phyloP scores from a whole-genome alignment of 2,888 invertebrate species.

The Carabus problematicus region DNA sequence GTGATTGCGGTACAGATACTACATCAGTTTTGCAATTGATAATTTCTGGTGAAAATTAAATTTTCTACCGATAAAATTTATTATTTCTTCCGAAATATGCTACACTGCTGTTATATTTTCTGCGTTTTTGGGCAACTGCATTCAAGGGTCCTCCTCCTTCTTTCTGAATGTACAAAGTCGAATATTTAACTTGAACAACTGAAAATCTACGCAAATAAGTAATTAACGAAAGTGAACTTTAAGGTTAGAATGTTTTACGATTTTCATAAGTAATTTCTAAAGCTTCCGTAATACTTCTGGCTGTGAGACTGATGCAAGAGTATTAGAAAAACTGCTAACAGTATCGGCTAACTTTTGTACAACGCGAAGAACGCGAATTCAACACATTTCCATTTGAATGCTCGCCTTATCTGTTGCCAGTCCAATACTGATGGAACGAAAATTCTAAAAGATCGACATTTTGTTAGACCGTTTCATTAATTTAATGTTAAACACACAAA shows the following conservation, averaged over 20 bases:
- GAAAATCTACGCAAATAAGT: not conserved
- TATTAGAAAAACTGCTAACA: too few species aligned
- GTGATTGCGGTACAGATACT: too few species aligned
- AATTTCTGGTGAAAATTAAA: too few species aligned
- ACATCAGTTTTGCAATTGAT: too few species aligned
- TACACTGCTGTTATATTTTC: not conserved
- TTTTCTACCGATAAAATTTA: too few species aligned
- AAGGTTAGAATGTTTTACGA: too few species aligned
- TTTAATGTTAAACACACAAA: constrained; percentile 22
- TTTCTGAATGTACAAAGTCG: constrained; percentile 29
- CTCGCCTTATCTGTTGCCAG: constrained; percentile 3
- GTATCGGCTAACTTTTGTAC: too few species aligned
- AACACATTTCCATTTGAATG: constrained; percentile 12
- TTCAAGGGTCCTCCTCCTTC: not conserved
- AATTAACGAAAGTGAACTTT: constrained; percentile 16
- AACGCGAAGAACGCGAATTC: constrained; percentile 17
- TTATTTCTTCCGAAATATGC: too few species aligned
- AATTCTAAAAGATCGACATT: constrained; percentile 25
- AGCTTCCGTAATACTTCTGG: too few species aligned
- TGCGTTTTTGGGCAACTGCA: too few species aligned
- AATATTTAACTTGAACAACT: constrained; percentile 14
- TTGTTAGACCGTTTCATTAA: constrained; percentile 19
- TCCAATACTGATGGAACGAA: not conserved
- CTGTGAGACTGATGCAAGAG: too few species aligned
- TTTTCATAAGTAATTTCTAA: too few species aligned